Evolutionary conservation across 2,113 vertebrate genomes (phyloP), one percentile per base, ranked within the genome.

Genomic region (Kryptolebias marmoratus): DNA sequence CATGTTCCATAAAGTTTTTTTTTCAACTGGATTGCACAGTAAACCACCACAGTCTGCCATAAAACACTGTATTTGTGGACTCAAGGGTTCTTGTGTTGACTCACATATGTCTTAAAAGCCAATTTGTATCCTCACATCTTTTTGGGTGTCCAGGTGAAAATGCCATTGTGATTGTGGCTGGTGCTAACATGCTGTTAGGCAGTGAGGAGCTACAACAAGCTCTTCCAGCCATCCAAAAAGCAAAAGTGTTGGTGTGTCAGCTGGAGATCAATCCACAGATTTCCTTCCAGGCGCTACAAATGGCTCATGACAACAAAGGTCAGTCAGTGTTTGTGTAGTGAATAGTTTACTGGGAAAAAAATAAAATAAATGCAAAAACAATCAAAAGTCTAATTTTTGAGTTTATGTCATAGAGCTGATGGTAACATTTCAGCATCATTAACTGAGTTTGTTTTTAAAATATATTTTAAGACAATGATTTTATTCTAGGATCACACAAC

Each of bases 151-250:
- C 30, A 99, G 97, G 97, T 81, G 94, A 98, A 90, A 99, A 98
- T 56, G 95, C 95, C 90, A 97, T 99, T 57, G 94, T 98, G 73
- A 98, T 99, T 22, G 96, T 99, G 63, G 96, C 97, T 10, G 97
- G 97, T 84, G 97, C 97, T 77, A 99, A 99, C 87, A 91, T 98
- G 86, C 92, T 97, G 87, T 90, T 99, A 84, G 93, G 91, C 73
- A 74, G 30, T n/a, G 90, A 95, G 77, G 96, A 98, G 74, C 93
- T 99, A 78, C 93, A 79, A 68, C 61, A 72, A 16, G 95, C 95
- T 80, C 93, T 93, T 54, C 77, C 85, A 61, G 91, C 92, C 73
- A 93, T 99, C 75, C 61, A 58, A 57, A 89, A 80, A 71, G 93
- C 96, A 66, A 96, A 93, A 93, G 97, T 98, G 11, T 63, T 98